A percentile compares a stretch with the other conserved stretches of the same genome.
Evolutionary conservation across 2,113 vertebrate genomes (phyloP).

Genomic region (Excalfactoria chinensis): DNA sequence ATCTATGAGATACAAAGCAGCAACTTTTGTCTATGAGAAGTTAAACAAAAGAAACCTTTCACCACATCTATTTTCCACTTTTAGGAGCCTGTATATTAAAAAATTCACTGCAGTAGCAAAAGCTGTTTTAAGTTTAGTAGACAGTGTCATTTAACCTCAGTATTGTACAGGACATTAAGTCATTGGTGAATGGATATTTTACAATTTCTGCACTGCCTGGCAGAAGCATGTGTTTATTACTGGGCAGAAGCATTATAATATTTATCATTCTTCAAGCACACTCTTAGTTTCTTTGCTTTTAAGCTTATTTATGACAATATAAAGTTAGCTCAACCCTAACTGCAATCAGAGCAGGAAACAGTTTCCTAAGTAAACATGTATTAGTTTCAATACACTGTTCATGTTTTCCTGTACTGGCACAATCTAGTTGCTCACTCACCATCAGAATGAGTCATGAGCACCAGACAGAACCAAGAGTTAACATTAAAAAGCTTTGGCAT

Average conservation of each 20-base stretch:
- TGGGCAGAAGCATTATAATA: not conserved
- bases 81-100: not conserved
- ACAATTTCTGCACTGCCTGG: not conserved
- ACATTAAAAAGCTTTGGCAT: conserved; percentile 37
- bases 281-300: not conserved
- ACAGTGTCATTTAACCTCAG: not conserved
- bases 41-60: not conserved
- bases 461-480: conserved; percentile 12
- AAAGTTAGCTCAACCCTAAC: not conserved
- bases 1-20: not conserved
- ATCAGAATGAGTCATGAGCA: conserved; percentile 10
- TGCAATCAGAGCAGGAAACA: conserved; percentile 17
- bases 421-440: not conserved
- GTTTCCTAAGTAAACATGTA: not conserved
- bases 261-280: not conserved
- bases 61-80: not conserved
- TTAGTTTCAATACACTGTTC: conserved; percentile 13
- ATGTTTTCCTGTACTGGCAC: not conserved
- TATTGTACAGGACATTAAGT: not conserved
- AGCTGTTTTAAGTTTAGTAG: not conserved
- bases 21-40: not conserved
- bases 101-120: not conserved
- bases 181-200: not conserved
- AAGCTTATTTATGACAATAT: not conserved
- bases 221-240: not conserved